Evolutionary conservation across 2,797 vertebrate genomes (phyloP), one percentile per base, ranked within the genome.

Genomic region (Poeciliopsis turneri): DNA sequence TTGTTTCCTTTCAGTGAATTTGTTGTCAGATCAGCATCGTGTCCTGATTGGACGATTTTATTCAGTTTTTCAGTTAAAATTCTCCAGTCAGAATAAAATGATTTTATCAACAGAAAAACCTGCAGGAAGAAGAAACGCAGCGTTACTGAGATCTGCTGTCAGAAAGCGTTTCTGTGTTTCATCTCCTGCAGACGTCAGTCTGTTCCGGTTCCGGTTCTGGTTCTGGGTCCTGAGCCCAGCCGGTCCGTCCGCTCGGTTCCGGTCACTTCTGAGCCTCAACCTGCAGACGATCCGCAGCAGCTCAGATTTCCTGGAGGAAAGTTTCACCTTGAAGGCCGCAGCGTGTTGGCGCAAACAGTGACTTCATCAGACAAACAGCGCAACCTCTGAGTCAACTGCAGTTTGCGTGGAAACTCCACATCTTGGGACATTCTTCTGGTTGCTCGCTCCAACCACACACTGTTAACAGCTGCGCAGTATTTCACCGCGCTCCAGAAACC

Each of bases 401-500:
- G 89, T 91, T 86, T 86, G 91, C 88, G 89, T 93, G 92, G 93
- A 93, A 93, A 92, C 84, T 92, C 90, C 90, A 90, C 89, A 90
- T 91, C 89, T 85, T 83, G 83, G 86, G 87, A 90, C 88, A 94
- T 95, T 93, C 88, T 90, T 94, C 81, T 90, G 93, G 90, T 93
- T 81, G 84, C 90, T 92, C 89, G 84, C 89, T 89, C 89, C 87
- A 90, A 92, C 93, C 93, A 81, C 94, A 95, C 91, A 92, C 92
- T 93, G 94, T 87, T 95, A 90, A 93, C 94, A 95, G 94, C 94
- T 95, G 95, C 86, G 89, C 91, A 76, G 86, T 91, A 89, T 94
- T 94, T 94, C 92, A 92, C 87, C 82, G 1, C 72, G 81, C 59
- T 77, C 36, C 88, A 92, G 89, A 90, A 90, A 87, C 86, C 83